Evolutionary conservation across 2,797 vertebrate species (phyloP).

Genomic region (Crenichthys baileyi): DNA sequence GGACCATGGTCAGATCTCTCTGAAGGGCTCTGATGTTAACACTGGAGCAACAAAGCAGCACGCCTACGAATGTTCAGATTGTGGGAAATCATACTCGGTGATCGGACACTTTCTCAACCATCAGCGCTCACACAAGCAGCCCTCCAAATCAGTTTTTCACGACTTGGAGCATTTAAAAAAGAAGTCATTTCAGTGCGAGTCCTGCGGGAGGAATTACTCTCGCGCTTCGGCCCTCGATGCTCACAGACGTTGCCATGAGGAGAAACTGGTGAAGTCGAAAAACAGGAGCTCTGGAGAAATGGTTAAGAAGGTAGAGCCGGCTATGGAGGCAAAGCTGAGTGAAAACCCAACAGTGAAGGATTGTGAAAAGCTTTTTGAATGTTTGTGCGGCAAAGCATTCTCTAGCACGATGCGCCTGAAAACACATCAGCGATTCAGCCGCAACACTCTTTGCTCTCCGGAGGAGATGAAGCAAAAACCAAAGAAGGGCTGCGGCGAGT

Average conservation of each 20-base stretch:
- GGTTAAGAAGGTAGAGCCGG: slow-evolving; percentile 34
- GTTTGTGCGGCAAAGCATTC: slow-evolving; percentile 82
- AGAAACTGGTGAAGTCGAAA: slow-evolving; percentile 78
- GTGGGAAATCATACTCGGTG: slow-evolving; percentile 78
- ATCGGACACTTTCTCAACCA: slow-evolving; percentile 83
- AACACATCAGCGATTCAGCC: slow-evolving; percentile 82
- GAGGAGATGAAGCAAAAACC: slow-evolving; percentile 61
- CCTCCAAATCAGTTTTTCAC: slow-evolving; percentile 82
- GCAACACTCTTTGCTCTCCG: slow-evolving; percentile 63
- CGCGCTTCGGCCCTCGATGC: slow-evolving; percentile 84
- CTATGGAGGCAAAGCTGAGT: slow-evolving; percentile 53
- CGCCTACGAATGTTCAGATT: slow-evolving; percentile 79
- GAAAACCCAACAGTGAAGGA: slow-evolving; percentile 33
- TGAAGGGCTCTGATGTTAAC: slow-evolving; percentile 34
- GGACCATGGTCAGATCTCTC: slow-evolving; percentile 55
- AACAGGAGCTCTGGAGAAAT: slow-evolving; percentile 60
- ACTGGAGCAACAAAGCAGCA: slow-evolving; percentile 59
- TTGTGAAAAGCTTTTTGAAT: slow-evolving; percentile 67
- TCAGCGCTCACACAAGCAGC: slow-evolving; percentile 79
- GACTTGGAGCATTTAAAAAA: slow-evolving; percentile 83
- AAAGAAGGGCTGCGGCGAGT: slow-evolving; percentile 63
- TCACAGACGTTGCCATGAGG: slow-evolving; percentile 83
- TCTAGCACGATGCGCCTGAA: slow-evolving; percentile 70
- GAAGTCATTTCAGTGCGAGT: slow-evolving; percentile 83
- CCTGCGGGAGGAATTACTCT: slow-evolving; percentile 82